Conservation (phyloP, 1,140 invertebrate genomes). For the Drosophila sechellia region DNA sequence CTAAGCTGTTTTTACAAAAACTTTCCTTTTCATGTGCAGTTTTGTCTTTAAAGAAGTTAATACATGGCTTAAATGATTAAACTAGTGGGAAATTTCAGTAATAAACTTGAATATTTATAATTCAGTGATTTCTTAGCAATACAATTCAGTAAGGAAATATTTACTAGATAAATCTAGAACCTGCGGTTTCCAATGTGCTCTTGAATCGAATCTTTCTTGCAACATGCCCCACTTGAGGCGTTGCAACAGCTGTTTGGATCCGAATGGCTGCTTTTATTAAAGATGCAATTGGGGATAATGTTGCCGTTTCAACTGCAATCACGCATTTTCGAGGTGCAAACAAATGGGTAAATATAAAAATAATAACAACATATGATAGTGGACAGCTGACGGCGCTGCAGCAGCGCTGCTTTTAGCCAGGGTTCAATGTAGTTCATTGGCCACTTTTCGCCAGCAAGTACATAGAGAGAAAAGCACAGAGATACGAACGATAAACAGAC, state of each 20-base stretch:
- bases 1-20: not conserved
- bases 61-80: no score
- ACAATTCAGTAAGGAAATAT: not conserved
- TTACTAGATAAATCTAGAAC: not conserved
- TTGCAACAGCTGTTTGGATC: conserved; percentile 23
- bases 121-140: not conserved
- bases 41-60: no score
- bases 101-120: no score
- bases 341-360: conserved; percentile 23
- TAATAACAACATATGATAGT: conserved; percentile 58
- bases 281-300: not conserved
- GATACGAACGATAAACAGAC: conserved; percentile 51
- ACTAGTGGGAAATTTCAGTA: no score
- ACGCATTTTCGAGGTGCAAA: conserved; percentile 25
- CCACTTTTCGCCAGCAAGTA: conserved; percentile 71
- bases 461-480: conserved; percentile 29
- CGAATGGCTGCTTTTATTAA: not conserved
- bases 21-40: no score
- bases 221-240: not conserved
- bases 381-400: conserved; percentile 62
- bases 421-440: conserved; percentile 81
- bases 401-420: conserved; percentile 46
- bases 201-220: conserved; percentile 12
- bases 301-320: not conserved
- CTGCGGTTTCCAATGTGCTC: not conserved